Evolutionary conservation across 2,888 invertebrate species (phyloP).

Genomic region (Volucella zonaria): DNA sequence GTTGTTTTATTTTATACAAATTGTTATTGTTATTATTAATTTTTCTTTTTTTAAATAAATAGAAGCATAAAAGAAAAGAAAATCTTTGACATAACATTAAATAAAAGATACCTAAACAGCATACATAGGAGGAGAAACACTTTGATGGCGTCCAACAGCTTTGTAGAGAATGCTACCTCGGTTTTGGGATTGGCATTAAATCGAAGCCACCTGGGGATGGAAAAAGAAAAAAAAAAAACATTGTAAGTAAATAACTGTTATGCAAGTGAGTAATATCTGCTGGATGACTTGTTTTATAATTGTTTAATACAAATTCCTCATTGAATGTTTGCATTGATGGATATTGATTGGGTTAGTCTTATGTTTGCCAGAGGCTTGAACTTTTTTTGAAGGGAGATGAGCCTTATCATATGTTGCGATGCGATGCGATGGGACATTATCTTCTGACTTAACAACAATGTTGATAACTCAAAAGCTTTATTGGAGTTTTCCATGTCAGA

Average conservation of each 20-base stretch:
- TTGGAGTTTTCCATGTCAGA: too few relatives aligned
- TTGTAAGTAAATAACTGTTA: slow-evolving; percentile 1
- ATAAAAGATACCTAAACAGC: slow-evolving; percentile 9
- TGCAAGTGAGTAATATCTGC: background rate
- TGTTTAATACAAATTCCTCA: background rate
- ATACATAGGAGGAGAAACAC: slow-evolving; percentile 7
- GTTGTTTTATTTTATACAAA: slow-evolving; percentile 54
- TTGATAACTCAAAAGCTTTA: too few relatives aligned
- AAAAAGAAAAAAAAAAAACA: slow-evolving; percentile 26
- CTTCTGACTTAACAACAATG: too few relatives aligned
- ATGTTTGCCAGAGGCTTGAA: too few relatives aligned
- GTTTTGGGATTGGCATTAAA: slow-evolving; percentile 80
- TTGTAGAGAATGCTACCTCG: slow-evolving; percentile 75
- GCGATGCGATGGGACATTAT: too few relatives aligned
- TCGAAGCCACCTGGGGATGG: slow-evolving; percentile 77
- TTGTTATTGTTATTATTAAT: background rate
- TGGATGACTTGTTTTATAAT: background rate
- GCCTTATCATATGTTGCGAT: too few relatives aligned
- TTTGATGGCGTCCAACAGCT: background rate
- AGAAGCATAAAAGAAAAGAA: slow-evolving; percentile 20
- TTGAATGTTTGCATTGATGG: background rate
- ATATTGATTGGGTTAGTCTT: too few relatives aligned
- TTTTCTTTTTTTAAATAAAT: slow-evolving; percentile 38
- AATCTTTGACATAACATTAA: slow-evolving; percentile 18
- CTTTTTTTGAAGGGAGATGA: too few relatives aligned